A percentile compares a stretch with the other conserved stretches of the same genome.
phyloP scores from a whole-genome alignment of 2,113 vertebrate genomes.

The Pedionomus torquatus region DNA sequence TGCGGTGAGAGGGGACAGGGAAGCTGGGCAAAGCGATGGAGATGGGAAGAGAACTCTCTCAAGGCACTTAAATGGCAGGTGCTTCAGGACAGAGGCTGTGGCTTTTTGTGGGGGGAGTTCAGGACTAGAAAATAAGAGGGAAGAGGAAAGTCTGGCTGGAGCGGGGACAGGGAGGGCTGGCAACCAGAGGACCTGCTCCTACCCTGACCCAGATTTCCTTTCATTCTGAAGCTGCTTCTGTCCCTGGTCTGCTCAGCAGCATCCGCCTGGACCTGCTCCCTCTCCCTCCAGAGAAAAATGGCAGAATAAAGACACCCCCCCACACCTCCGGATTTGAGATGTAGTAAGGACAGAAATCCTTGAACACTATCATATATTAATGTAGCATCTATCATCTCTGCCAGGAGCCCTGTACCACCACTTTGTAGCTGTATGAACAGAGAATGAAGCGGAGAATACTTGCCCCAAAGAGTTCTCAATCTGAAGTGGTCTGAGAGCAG shows the following conservation, averaged over 20 bases:
- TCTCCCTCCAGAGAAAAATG: background rate
- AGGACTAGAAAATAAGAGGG: background rate
- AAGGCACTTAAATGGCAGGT: background rate
- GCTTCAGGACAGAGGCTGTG: background rate
- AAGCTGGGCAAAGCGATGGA: background rate
- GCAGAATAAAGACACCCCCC: background rate
- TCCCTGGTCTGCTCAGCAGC: background rate
- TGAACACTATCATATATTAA: background rate
- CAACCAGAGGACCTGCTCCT: background rate
- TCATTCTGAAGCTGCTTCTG: background rate
- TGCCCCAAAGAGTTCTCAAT: background rate
- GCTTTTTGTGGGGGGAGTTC: background rate
- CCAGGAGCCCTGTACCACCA: no score
- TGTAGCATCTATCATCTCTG: background rate
- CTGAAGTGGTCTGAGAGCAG: background rate
- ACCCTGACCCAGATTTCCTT: background rate
- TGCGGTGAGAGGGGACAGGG: background rate
- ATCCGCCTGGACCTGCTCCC: background rate
- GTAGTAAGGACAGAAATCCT: background rate
- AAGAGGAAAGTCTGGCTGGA: background rate
- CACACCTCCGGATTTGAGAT: background rate
- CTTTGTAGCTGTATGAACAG: background rate
- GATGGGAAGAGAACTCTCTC: background rate
- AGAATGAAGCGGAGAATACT: background rate
- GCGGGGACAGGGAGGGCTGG: background rate